Percentiles rank a stretch among this genome's conserved stretches.
phyloP scores from a whole-genome alignment of 30 jellyfish, hydroid and myxozoan species.

The Aurelia coerulea region DNA sequence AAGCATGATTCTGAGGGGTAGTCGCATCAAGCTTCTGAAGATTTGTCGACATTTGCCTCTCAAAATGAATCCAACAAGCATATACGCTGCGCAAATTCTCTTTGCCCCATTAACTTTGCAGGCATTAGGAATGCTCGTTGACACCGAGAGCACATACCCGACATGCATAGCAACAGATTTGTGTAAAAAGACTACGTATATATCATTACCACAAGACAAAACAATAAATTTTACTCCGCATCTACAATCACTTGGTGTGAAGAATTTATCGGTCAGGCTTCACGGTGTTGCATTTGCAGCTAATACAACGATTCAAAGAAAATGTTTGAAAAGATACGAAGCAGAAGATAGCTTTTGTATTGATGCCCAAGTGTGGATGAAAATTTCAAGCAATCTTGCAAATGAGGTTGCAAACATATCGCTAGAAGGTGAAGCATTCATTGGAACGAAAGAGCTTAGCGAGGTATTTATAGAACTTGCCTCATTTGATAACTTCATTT shows the following conservation, averaged over 20 bases:
- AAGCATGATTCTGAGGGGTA: slow-evolving; percentile 41
- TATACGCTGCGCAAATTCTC: slow-evolving; percentile 27
- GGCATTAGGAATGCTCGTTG: neutral
- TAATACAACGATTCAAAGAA: neutral
- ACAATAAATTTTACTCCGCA: slow-evolving; percentile 15
- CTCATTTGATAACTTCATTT: neutral
- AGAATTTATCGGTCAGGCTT: neutral
- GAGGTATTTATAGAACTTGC: neutral
- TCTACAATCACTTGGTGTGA: slow-evolving; percentile 33
- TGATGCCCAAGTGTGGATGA: slow-evolving; percentile 31
- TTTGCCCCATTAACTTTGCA: slow-evolving; percentile 41
- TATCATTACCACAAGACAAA: slow-evolving; percentile 69
- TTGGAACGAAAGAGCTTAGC: neutral
- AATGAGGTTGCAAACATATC: neutral
- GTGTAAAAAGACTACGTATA: slow-evolving; percentile 33
- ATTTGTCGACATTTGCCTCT: slow-evolving; percentile 43
- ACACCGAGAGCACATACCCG: slow-evolving; percentile 28
- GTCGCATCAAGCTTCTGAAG: slow-evolving; percentile 18
- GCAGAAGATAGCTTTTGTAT: slow-evolving; percentile 11
- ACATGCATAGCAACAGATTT: slow-evolving; percentile 61
- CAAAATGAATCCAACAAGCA: neutral
- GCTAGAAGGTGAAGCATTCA: slow-evolving; percentile 26
- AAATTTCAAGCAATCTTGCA: neutral
- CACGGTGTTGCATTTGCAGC: slow-evolving; percentile 52
- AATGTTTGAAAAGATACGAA: slow-evolving; percentile 5